Evolutionary conservation across 2,113 vertebrate genomes (phyloP), one percentile per base, ranked within the genome.

Genomic region (Eptatretus burgeri): DNA sequence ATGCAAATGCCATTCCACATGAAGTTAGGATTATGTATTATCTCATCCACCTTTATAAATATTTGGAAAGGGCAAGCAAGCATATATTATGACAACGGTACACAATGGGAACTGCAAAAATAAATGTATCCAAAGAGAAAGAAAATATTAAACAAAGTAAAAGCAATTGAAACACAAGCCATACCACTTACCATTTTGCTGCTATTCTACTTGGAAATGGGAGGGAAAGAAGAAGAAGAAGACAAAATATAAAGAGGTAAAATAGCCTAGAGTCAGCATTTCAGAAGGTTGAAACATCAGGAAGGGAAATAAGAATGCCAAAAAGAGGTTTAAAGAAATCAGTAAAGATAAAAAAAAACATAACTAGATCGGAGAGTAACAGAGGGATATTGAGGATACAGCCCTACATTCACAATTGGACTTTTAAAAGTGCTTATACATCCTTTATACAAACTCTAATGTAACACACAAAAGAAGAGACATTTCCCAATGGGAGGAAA

Each of bases 101-200:
- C 16, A 18, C 53, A 60, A 16, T n/a, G 18, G 16, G 16, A 60
- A 18, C 53, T 60, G 18, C 16, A n/a, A 60, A 60, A 60, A 18
- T 60, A n/a, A 60, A 18, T 60, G 53, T 16, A 16, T n/a, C 18
- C 16, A 18, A 60, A 60, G 16, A n/a, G 18, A 60, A 16, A n/a
- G 53, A 60, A 60, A 16, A 60, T n/a, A 56, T 56, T 14, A 56
- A 56, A n/a, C 14, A 60, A 16, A 60, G 8, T 2, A 5, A 18
- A 41, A 41, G 27, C 27, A 41, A 41, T 60, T 5, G 53, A 18
- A 18, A 18, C 53, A 60, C 8, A 60, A 18, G 16, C 18, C 18
- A 60, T 60, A 18, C 16, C 16, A 60, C 53, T 60, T 60, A 60
- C 53, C 53, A 60, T n/a, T 60, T n/a, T 60, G 16, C 18, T 60